Percentiles rank a stretch among this genome's conserved stretches.
Conservation (phyloP, 1,140 invertebrate species). For the Drosophila suzukii region DNA sequence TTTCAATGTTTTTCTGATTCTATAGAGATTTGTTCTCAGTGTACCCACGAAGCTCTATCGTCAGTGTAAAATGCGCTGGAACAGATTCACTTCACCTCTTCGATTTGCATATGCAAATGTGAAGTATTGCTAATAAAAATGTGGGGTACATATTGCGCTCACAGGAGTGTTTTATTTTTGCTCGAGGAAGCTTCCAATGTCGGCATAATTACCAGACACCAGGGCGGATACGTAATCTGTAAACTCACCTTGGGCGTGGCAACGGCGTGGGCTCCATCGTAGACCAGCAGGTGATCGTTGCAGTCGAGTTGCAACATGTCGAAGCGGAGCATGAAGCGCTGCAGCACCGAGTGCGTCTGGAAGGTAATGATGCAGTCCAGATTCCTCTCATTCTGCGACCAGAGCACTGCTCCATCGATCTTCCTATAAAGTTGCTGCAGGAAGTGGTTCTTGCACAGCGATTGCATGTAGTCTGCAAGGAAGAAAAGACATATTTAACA, state of each 20-base stretch:
- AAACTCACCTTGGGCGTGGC: constrained; percentile 91
- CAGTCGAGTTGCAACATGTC: constrained; percentile 92
- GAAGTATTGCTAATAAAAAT: constrained; percentile 43
- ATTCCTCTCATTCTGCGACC: constrained; percentile 94
- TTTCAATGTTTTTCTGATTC: neutral
- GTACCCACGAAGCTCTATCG: neutral
- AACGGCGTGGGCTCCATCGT: constrained; percentile 95
- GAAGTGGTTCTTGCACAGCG: constrained; percentile 94
- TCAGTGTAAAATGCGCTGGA: neutral
- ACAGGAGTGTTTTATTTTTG: neutral
- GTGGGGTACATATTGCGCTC: constrained; percentile 29
- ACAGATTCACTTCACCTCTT: constrained; percentile 24
- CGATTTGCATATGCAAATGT: constrained; percentile 60
- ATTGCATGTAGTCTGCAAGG: constrained; percentile 92
- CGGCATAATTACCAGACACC: neutral
- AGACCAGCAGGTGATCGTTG: constrained; percentile 96
- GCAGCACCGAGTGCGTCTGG: constrained; percentile 96
- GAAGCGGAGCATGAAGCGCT: constrained; percentile 96
- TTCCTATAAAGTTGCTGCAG: constrained; percentile 94
- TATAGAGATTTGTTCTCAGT: neutral
- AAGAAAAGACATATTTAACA: neutral
- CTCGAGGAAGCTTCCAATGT: constrained; percentile 3
- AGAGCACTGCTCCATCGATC: constrained; percentile 95
- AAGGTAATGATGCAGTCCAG: constrained; percentile 96
- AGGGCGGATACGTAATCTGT: neutral